A percentile compares a stretch with the other conserved stretches of the same genome.
These are phyloP conservation scores for Leptonema lineaticorne DNA, from an alignment of 1,140 invertebrate genomes.

Conservation along the genomic window DNA sequence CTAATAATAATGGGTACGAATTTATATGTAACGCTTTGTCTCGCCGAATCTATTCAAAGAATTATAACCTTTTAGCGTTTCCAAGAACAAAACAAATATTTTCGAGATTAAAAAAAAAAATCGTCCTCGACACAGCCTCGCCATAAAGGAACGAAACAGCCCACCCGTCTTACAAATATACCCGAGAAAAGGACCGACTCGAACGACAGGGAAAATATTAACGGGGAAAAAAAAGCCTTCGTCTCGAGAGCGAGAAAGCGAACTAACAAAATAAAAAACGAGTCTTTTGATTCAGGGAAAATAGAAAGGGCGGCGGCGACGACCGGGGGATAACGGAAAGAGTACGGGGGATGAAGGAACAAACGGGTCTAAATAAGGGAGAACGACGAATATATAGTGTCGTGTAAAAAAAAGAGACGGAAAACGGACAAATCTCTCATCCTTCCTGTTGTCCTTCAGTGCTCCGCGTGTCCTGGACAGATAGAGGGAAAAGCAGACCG, in stretches of 20 bases:
- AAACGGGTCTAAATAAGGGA: no score
- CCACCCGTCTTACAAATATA: not conserved
- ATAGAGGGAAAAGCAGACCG: conserved; percentile 40
- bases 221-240: no score
- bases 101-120: conserved; percentile 35
- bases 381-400: no score
- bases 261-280: conserved; percentile 41
- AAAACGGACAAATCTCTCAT: conserved; percentile 9
- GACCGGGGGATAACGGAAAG: not conserved
- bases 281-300: conserved; percentile 42
- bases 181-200: not conserved
- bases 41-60: conserved; percentile 7
- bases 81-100: conserved; percentile 34
- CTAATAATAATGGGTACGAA: no score
- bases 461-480: conserved; percentile 34
- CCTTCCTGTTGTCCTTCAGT: conserved; percentile 14
- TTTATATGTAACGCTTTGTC: no score
- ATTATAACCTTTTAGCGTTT: conserved; percentile 29
- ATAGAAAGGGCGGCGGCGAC: conserved; percentile 5
- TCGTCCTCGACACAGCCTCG: conserved; percentile 11
- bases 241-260: conserved; percentile 24
- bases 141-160: conserved; percentile 3
- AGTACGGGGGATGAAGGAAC: no score
- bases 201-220: not conserved
- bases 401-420: conserved; percentile 34